Evolutionary conservation across 2,113 vertebrate genomes (phyloP).

Genomic region (Macroglossus sobrinus): DNA sequence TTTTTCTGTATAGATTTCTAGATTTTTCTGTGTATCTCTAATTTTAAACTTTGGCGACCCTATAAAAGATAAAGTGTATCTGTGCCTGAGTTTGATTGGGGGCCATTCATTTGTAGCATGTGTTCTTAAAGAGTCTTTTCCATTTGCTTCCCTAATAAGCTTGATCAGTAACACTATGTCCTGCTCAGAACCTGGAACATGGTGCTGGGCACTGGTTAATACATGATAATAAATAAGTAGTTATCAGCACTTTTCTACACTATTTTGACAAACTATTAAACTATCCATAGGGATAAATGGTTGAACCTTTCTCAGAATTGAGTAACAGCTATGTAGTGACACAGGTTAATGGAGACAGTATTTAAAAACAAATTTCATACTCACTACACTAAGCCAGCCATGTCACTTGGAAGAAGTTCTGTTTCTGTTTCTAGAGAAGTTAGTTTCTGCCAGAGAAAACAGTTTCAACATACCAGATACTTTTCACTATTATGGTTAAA

Average conservation of each 20-base stretch:
- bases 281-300: background rate
- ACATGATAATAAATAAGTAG: background rate
- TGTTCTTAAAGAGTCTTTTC: background rate
- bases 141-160: background rate
- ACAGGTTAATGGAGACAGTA: background rate
- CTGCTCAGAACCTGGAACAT: background rate
- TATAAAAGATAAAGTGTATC: background rate
- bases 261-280: conserved; percentile 20
- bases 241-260: background rate
- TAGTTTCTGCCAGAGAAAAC: conserved; percentile 2
- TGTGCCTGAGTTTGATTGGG: background rate
- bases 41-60: background rate
- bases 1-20: background rate
- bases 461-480: background rate
- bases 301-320: background rate
- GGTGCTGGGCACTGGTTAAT: background rate
- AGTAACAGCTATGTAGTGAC: background rate
- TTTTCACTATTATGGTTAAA: conserved; percentile 22
- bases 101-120: background rate
- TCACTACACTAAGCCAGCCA: background rate
- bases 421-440: conserved; percentile 7
- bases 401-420: background rate
- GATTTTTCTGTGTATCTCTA: background rate
- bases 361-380: background rate
- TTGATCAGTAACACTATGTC: background rate